Base-by-base conservation (phyloP, 2,888 invertebrate genomes). In the Falcaria lacertinaria region DNA sequence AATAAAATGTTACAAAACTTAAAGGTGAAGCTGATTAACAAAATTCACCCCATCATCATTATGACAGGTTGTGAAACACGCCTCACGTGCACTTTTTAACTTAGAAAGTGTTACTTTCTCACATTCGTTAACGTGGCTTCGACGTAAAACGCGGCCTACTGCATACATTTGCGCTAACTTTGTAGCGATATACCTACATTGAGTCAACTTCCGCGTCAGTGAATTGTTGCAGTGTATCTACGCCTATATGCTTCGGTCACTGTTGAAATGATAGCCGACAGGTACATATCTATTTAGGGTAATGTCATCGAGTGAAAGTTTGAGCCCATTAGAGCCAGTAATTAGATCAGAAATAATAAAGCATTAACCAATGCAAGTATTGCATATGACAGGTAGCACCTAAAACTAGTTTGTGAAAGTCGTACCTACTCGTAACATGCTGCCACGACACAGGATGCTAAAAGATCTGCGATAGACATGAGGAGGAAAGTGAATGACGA, bases 261-360 rank as follows among this genome's bases (percentile, higher is more conserved):
- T 36, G 13, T 13, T 7, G 11, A 17, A n/a, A 35, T 36, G n/a
- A 36, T 36, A 22, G 22, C 3, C 22, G 22, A 22, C 22, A 22
- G 22, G 22, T 22, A 22, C 22, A 22, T 22, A 22, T 5, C 22
- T 19, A 36, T 36, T 36, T 37, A 16, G 22, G 37, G 37, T 22
- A 19, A 37, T 19, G 13, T 22, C 37, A 22, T 22, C 15, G 22
- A 22, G 37, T 37, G 37, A 37, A 37, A 37, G 37, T 37, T 37
- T 16, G 37, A 14, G 15, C 14, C 37, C 37, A 25, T 25, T 25
- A 37, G 37, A 22, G 14, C 22, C 22, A 5, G 22, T 37, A 37
- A 37, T 37, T 37, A 37, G 37, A 37, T 37, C 37, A 15, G 8
- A 13, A 22, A 37, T 14, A 37, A 37, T 22, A 22, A 22, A 37